Evolutionary conservation across 1,140 invertebrate species (phyloP), one percentile per base, ranked within the genome.

Genomic region (Trachymyrmex cornetzi): DNA sequence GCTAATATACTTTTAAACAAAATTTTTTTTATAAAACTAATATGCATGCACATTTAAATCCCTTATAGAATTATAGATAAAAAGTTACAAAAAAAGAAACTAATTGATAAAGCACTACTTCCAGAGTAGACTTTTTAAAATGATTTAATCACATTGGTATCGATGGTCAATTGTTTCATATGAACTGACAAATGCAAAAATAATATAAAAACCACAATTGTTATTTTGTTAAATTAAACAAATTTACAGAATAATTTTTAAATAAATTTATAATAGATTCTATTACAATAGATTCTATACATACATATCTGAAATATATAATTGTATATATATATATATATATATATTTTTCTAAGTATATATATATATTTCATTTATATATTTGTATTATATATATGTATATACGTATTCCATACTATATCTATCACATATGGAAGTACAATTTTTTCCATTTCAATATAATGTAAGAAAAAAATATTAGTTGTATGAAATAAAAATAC

Each of bases 161-260:
- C 5, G 11, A 14, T 67, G n/a, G 11, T 67, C 64, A 67, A 71
- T 48, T 48, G 7, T 2, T 48, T 55, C 27, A n/a, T 77, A 61
- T 27, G 14, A 77, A 63, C 38, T 63, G 34, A 77, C 74, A 77
- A 77, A 77, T 77, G 74, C 57, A 77, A 27, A 77, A 77, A 44
- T 67, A 67, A 38, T 63, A 61, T 77, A 27, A 16, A 77, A 44
- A 77, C 6, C 34, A 63, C 4, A 63, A 61, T 44, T 61, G 4
- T 3, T 44, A 16, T 61, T 77, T 44, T 14, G 14, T 63, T 22
- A 24, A 38, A 38, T 59, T 61, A 27, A 44, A 48, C 9, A n/a
- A 67, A 14, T 22, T 67, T 67, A 44, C 19, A 12, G 34, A 3
- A 67, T 22, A 44, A 2, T 6, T 63, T 61, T 38, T 38, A 61